Evolutionary conservation across 2,888 invertebrate genomes (phyloP).

Genomic region (Aphrophora alni): DNA sequence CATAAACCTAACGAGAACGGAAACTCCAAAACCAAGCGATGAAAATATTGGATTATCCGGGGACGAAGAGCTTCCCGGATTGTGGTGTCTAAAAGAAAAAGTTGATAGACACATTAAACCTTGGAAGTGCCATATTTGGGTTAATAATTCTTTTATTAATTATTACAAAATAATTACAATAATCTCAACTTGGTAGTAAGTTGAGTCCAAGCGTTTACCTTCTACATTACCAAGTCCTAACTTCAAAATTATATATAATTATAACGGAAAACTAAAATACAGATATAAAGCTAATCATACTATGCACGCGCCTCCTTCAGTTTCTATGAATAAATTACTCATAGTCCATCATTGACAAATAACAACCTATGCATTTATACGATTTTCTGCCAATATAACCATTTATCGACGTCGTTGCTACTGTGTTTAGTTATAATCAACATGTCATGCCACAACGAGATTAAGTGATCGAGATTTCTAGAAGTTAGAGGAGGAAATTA

Average conservation of each 20-base stretch:
- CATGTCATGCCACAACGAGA: not conserved
- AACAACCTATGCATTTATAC: not conserved
- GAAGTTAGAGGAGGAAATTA: not conserved
- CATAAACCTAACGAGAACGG: too few relatives aligned
- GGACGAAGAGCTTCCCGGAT: too few relatives aligned
- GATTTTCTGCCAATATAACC: not conserved
- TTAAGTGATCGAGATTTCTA: not conserved
- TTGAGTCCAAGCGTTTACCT: too few relatives aligned
- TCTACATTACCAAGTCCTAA: too few relatives aligned
- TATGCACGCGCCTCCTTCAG: not conserved
- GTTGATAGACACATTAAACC: too few relatives aligned
- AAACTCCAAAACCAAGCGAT: too few relatives aligned
- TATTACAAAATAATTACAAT: too few relatives aligned
- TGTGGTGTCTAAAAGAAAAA: too few relatives aligned
- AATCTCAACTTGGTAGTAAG: too few relatives aligned
- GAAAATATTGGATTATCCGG: too few relatives aligned
- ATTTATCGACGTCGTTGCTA: not conserved
- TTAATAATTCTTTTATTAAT: too few relatives aligned
- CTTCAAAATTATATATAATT: not conserved
- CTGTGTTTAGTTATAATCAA: not conserved
- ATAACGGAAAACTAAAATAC: not conserved
- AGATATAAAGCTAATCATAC: not conserved
- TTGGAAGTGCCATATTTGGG: too few relatives aligned
- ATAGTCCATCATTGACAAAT: not conserved
- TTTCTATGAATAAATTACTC: not conserved